These are phyloP conservation scores for Cataglyphis altisquamis DNA, from an alignment of 2,888 invertebrate genomes.

Conservation along the genomic window DNA sequence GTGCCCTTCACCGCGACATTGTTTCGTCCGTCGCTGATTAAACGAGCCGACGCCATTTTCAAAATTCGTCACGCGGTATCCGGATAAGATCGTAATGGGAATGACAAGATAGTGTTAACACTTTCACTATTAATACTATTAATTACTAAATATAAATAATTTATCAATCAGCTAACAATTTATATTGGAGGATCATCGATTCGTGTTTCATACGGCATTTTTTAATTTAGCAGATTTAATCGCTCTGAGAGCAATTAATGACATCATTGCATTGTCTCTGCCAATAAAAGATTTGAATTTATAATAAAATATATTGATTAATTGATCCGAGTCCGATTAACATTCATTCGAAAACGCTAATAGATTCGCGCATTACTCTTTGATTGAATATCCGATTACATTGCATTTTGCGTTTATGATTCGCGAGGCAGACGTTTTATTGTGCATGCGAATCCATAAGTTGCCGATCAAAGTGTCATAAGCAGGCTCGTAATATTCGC, in stretches of 20 bases:
- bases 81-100: constrained; percentile 30
- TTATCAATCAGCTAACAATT: constrained; percentile 16
- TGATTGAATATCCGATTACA: constrained; percentile 1
- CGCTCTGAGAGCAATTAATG: no score
- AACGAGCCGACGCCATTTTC: constrained; percentile 74
- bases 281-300: no score
- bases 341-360: no score
- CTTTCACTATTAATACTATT: background rate
- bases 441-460: constrained; percentile 22
- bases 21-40: constrained; percentile 78
- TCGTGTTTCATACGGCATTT: background rate
- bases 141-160: background rate
- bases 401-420: constrained; percentile 21
- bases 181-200: background rate
- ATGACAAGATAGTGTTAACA: background rate
- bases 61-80: constrained; percentile 33
- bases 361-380: background rate
- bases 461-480: constrained; percentile 66
- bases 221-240: no score
- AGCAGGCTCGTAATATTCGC: constrained; percentile 76
- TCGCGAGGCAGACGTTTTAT: constrained; percentile 28
- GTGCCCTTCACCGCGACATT: constrained; percentile 74
- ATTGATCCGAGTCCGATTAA: no score
- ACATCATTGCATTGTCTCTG: no score
- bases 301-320: no score